Conservation (phyloP, 2,113 vertebrate genomes). For the Mesoclemmys tuberculata region DNA sequence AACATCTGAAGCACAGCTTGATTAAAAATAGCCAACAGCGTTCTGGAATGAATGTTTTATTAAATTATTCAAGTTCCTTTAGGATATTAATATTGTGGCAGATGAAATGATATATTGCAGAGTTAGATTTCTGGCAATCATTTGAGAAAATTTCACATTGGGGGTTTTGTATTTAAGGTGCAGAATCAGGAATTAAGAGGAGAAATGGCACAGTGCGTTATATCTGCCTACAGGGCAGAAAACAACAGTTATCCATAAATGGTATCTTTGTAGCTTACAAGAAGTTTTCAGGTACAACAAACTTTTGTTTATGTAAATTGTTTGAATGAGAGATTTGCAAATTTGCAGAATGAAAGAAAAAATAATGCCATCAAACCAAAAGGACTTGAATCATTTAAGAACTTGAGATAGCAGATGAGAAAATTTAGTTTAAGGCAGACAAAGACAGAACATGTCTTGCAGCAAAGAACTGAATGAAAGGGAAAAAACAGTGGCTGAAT, state of each 20-base stretch:
- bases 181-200: background rate
- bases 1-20: slow-evolving; percentile 24
- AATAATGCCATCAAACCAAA: slow-evolving; percentile 14
- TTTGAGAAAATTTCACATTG: slow-evolving; percentile 28
- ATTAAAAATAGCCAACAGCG: slow-evolving; percentile 47
- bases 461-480: slow-evolving; percentile 23
- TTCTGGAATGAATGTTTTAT: slow-evolving; percentile 23
- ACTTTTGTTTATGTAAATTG: slow-evolving; percentile 46
- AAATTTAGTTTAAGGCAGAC: slow-evolving; percentile 58
- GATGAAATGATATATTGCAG: background rate
- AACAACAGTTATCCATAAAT: background rate
- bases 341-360: slow-evolving; percentile 49
- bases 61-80: slow-evolving; percentile 55
- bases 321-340: slow-evolving; percentile 16
- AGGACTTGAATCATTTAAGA: slow-evolving; percentile 34
- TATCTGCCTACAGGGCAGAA: slow-evolving; percentile 19
- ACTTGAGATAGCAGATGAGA: slow-evolving; percentile 40
- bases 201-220: background rate
- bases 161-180: background rate
- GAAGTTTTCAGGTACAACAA: slow-evolving; percentile 7
- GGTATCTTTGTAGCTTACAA: slow-evolving; percentile 2
- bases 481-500: slow-evolving; percentile 51
- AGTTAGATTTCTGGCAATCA: background rate
- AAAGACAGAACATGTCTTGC: slow-evolving; percentile 58
- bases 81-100: slow-evolving; percentile 16